A percentile compares a stretch with the other conserved stretches of the same genome.
Conservation (phyloP, 2,113 vertebrate genomes). For the Neotragus moschatus region DNA sequence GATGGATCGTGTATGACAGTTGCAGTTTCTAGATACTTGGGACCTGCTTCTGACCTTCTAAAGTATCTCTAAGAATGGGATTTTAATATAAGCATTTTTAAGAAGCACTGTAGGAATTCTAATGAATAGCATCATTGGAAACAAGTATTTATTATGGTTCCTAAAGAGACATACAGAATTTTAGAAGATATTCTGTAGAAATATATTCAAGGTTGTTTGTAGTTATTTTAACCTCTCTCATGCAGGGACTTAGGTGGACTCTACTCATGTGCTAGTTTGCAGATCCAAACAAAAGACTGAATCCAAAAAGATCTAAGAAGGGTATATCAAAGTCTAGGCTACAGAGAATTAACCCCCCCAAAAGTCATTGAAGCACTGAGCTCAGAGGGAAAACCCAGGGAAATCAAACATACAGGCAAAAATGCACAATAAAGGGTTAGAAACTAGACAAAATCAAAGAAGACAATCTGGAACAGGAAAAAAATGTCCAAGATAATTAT, state of each 20-base stretch:
- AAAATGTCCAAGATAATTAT: not conserved
- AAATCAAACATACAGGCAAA: not conserved
- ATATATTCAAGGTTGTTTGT: not conserved
- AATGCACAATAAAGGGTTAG: not conserved
- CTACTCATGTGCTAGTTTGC: not conserved
- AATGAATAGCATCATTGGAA: not conserved
- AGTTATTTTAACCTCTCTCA: not conserved
- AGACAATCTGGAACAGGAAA: not conserved
- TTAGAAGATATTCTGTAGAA: not conserved
- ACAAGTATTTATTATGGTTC: not conserved
- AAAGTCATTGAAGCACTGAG: not conserved
- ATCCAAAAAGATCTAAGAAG: not conserved
- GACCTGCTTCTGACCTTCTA: not conserved
- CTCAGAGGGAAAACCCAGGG: not conserved
- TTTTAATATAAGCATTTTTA: not conserved
- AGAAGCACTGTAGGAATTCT: not conserved
- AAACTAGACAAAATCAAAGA: not conserved
- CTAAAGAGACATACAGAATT: slow-evolving; percentile 10
- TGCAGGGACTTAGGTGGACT: not conserved
- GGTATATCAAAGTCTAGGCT: not conserved
- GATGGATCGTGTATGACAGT: not conserved
- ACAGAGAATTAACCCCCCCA: not conserved
- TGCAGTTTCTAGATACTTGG: not conserved
- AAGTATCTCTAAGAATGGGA: not conserved
- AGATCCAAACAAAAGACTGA: not conserved